These are phyloP conservation scores for Charaxes varanes DNA, from an alignment of 1,140 invertebrate genomes.

Conservation along the genomic window DNA sequence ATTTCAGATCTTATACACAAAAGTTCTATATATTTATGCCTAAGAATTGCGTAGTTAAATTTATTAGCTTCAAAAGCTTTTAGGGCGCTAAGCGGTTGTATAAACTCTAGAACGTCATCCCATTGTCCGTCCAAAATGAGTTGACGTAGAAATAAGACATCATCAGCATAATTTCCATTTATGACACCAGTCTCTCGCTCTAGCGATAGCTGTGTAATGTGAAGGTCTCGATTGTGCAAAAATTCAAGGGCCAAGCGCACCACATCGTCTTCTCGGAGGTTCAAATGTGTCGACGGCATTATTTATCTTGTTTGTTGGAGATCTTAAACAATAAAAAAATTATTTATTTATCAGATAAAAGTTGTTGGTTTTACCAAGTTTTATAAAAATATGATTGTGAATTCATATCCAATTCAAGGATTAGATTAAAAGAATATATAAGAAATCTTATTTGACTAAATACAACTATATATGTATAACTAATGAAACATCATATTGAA, in stretches of 20 bases:
- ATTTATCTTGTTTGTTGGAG: slow-evolving; percentile 17
- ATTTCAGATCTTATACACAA: slow-evolving; percentile 94
- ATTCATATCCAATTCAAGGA: too few species aligned
- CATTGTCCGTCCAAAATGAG: slow-evolving; percentile 97
- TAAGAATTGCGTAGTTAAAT: slow-evolving; percentile 90
- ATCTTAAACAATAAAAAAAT: slow-evolving; percentile 45
- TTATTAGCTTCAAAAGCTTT: slow-evolving; percentile 86
- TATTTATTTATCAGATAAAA: too few species aligned
- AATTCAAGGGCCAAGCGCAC: slow-evolving; percentile 94
- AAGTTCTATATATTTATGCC: slow-evolving; percentile 95
- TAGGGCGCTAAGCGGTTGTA: slow-evolving; percentile 92
- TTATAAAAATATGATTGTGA: too few species aligned
- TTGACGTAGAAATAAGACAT: slow-evolving; percentile 94
- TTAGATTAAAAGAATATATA: too few species aligned
- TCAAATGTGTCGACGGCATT: slow-evolving; percentile 88
- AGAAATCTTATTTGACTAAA: too few species aligned
- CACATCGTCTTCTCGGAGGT: slow-evolving; percentile 92
- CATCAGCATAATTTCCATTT: slow-evolving; percentile 93
- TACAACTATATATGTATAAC: too few species aligned
- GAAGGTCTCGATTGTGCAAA: slow-evolving; percentile 90
- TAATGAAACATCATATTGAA: too few species aligned
- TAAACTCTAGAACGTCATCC: slow-evolving; percentile 97
- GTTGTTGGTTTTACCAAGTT: too few species aligned
- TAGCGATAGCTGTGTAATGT: slow-evolving; percentile 92
- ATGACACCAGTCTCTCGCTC: slow-evolving; percentile 97